phyloP scores from a whole-genome alignment of 1,140 invertebrate genomes.

The Drosophila busckii region DNA sequence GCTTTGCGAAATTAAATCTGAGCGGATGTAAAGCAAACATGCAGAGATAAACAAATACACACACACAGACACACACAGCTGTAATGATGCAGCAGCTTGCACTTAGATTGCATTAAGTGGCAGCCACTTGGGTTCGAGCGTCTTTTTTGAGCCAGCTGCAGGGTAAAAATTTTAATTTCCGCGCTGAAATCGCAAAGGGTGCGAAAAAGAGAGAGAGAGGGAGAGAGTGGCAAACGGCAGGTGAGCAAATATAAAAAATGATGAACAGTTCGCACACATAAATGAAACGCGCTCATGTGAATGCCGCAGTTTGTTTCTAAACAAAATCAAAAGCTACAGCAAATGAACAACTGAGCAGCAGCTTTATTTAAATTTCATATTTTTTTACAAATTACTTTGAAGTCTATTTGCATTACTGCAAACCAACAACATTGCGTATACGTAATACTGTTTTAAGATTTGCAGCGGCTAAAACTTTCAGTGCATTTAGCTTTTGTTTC shows the following conservation, averaged over 20 bases:
- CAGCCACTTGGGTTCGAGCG: conserved; percentile 21
- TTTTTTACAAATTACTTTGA: too few relatives aligned
- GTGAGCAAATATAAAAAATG: conserved; percentile 40
- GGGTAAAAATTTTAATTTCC: conserved; percentile 73
- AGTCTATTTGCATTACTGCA: too few relatives aligned
- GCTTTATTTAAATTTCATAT: too few relatives aligned
- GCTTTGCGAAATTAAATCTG: conserved; percentile 72
- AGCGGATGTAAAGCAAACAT: conserved; percentile 60
- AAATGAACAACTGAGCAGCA: too few relatives aligned
- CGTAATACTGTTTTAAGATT: too few relatives aligned
- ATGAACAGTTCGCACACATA: conserved; percentile 41
- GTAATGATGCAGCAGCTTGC: conserved; percentile 75
- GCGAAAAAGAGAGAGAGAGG: too few relatives aligned
- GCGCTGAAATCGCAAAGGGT: conserved; percentile 63
- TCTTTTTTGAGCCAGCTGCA: conserved; percentile 25
- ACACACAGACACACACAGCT: conserved; percentile 17
- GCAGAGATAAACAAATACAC: conserved; percentile 14
- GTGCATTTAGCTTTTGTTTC: too few relatives aligned
- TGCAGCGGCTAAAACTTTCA: too few relatives aligned
- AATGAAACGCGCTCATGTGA: conserved; percentile 45
- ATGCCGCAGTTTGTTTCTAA: too few relatives aligned
- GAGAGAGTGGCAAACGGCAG: conserved; percentile 36
- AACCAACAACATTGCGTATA: too few relatives aligned
- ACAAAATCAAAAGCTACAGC: too few relatives aligned
- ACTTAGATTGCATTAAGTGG: conserved; percentile 78